Conservation (phyloP, 2,797 vertebrate genomes). For the Phalanger gymnotis region DNA sequence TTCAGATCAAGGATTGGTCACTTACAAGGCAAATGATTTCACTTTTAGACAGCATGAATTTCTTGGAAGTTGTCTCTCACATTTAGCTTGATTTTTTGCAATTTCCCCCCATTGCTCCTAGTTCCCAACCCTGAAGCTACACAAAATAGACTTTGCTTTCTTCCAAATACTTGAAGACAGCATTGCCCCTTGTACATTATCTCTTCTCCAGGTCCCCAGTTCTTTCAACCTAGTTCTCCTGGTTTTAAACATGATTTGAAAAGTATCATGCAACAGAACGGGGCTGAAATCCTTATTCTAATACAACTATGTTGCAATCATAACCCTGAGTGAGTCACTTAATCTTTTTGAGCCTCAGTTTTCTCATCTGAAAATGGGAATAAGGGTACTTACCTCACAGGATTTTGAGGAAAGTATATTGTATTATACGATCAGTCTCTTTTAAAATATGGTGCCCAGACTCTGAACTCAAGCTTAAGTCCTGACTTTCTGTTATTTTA, state of each 20-base stretch:
- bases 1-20: background rate
- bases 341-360: background rate
- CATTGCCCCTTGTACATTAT: background rate
- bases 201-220: background rate
- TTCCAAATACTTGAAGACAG: background rate
- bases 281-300: background rate
- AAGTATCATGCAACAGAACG: background rate
- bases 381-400: background rate
- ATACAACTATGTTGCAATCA: background rate
- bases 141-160: background rate
- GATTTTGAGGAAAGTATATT: background rate
- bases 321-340: background rate
- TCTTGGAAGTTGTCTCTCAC: background rate
- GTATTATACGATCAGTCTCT: background rate
- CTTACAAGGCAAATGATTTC: background rate
- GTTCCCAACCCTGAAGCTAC: background rate
- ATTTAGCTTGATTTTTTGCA: background rate
- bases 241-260: no score
- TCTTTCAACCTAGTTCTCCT: background rate
- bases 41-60: background rate
- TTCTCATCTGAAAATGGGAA: conserved; percentile 8
- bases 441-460: background rate
- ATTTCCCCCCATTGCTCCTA: background rate
- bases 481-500: background rate
- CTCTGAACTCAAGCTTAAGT: background rate